These are phyloP conservation scores for Platyrinchus mystaceus DNA, from an alignment of 2,797 vertebrate genomes.

Conservation along the genomic window DNA sequence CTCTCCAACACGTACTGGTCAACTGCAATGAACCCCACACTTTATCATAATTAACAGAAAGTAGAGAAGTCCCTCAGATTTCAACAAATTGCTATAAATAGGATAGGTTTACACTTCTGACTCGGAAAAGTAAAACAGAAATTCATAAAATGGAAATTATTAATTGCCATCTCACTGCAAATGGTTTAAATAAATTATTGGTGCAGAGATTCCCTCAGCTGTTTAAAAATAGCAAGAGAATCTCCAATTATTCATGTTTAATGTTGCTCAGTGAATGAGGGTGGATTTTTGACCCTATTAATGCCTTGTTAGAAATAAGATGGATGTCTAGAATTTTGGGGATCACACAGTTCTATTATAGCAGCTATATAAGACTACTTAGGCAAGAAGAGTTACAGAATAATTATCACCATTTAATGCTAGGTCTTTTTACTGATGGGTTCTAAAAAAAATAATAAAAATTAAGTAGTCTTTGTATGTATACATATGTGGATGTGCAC, in stretches of 20 bases:
- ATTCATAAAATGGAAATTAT: neutral
- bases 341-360: neutral
- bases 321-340: neutral
- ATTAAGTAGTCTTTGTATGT: neutral
- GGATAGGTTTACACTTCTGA: neutral
- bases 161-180: neutral
- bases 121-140: neutral
- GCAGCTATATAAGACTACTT: neutral
- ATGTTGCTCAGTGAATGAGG: neutral
- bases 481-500: neutral
- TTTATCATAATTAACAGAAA: neutral
- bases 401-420: neutral
- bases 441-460: neutral
- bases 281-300: neutral
- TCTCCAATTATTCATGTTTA: slow-evolving; percentile 14
- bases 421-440: neutral
- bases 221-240: neutral
- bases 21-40: neutral
- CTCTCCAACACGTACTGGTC: neutral
- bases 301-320: neutral
- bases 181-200: slow-evolving; percentile 39
- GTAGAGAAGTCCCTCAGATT: neutral
- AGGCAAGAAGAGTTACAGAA: neutral
- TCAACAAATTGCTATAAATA: neutral
- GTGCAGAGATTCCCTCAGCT: neutral